Base-by-base conservation (phyloP, 1,140 invertebrate genomes). In the Pentalonia nigronervosa region DNA sequence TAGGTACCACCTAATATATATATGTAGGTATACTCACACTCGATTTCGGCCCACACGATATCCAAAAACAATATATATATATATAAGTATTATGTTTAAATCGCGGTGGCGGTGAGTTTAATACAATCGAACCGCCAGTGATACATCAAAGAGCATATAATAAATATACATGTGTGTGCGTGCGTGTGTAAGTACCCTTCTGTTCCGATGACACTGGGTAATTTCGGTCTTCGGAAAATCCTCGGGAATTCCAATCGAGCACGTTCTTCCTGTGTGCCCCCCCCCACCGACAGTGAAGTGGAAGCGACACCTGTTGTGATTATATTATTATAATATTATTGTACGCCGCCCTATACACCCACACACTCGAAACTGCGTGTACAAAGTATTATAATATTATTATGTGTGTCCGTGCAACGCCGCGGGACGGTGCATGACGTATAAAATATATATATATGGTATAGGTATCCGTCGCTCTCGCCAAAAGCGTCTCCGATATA, bases 281-380 rank as follows among this genome's bases (percentile, higher is more conserved):
- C 0, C 50, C 48, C 20, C 20, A 1, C 9, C 50, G 36, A 41
- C 56, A 2, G 53, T 81, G 81, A 86, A 93, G 81, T 84, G 91
- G 91, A 48, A 92, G 8, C n/a, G 81, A 93, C 91, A 93, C 91
- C 91, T 93, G 91, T 93, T 93, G 81, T 50, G 81, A 86, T 41
- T 48, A 84, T 86, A 84, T 48, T 83, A 48, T 91, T 84, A 83
- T 91, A 48, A 45, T 81, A 34, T 60, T 45, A 23, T 47, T 36
- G 47, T 81, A 83, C n/a, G 60, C 60, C 60, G 60, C 60, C 30
- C n/a, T 76, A 76, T 76, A 76, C 91, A 92, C 91, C 91, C 47
- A 92, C 91, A 34, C 91, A 93, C 91, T 93, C 81, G 36, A 93
- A 93, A 48, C 53, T n/a, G 56, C 36, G 41, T 60, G 90, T 50